Percentiles rank a stretch among this genome's conserved stretches.
phyloP scores from a whole-genome alignment of 2,797 vertebrate genomes.

The Merluccius polli region DNA sequence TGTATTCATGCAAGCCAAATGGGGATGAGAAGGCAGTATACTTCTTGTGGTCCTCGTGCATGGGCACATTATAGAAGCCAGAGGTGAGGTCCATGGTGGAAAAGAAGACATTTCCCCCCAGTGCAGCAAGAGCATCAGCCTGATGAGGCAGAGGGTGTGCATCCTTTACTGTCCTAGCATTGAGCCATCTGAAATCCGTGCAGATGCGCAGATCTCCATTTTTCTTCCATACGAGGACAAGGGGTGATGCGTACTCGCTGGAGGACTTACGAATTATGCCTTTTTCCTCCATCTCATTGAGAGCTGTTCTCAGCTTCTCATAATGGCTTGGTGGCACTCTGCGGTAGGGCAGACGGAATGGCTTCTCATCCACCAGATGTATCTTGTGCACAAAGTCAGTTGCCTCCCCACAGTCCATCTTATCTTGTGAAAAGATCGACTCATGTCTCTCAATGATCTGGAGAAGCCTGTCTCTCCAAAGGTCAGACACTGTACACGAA shows the following conservation, averaged over 20 bases:
- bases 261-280: slow-evolving; percentile 18
- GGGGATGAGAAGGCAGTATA: too few species aligned
- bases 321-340: slow-evolving; percentile 9
- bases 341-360: slow-evolving; percentile 14
- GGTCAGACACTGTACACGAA: slow-evolving; percentile 15
- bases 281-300: slow-evolving; percentile 23
- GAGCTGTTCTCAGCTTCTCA: too few species aligned
- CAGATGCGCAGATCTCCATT: slow-evolving; percentile 8
- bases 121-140: too few species aligned
- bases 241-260: slow-evolving; percentile 13
- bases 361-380: slow-evolving; percentile 13
- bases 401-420: slow-evolving; percentile 25
- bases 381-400: slow-evolving; percentile 15
- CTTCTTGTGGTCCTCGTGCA: too few species aligned
- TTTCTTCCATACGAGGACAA: slow-evolving; percentile 22
- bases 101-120: too few species aligned
- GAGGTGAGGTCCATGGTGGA: too few species aligned
- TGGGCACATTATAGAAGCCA: too few species aligned
- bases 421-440: slow-evolving; percentile 23
- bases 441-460: slow-evolving; percentile 13
- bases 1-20: too few species aligned
- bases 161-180: neutral
- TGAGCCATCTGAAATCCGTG: slow-evolving; percentile 14
- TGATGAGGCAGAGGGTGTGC: neutral
- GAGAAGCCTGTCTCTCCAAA: slow-evolving; percentile 18